Base-by-base conservation (phyloP, 2,888 invertebrate genomes). In the Gibbula magus region DNA sequence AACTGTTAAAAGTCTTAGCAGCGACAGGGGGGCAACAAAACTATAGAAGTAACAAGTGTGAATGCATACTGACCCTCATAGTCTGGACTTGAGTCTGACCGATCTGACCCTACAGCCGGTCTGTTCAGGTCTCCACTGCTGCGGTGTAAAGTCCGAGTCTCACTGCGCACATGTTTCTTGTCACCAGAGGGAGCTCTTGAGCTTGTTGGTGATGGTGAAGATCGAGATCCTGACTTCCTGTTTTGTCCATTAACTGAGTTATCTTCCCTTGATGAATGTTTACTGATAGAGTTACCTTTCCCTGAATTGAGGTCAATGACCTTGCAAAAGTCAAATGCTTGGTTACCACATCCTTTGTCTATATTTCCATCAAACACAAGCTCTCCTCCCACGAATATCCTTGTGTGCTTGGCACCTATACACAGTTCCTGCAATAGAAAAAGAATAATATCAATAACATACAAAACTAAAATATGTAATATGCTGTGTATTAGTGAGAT, bases 341-440 rank as follows among this genome's bases (percentile, higher is more conserved):
- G 92, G 70, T 92, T 93, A 3, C 93, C 93, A 86, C 92, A 92
- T n/a, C 92, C 93, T 84, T 92, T 93, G 75, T 92, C 92, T 22
- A 93, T 79, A 29, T 89, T 87, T 8, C 91, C 92, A 80, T 86
- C 87, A 83, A 88, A 92, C 56, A 91, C 84, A 13, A 91, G 79
- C 20, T 88, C 85, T 20, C 88, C 89, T 51, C 88, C 90, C 39
- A 92, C 82, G 79, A 84, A 87, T 32, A 93, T 84, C 39, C 86
- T 80, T 25, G 91, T 83, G 75, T 89, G 86, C 73, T 88, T 89
- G 10, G 88, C 91, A 32, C 93, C 92, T 51, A 91, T 86, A 78
- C 88, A 88, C 77, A 93, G 84, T 35, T 91, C 91, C 92, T 92
- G 86, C 25, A 84, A 82, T 13, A 77, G 39, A 76, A 66, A 67